These are phyloP conservation scores for Thamnophis elegans DNA, from an alignment of 2,797 vertebrate genomes.

Conservation along the genomic window DNA sequence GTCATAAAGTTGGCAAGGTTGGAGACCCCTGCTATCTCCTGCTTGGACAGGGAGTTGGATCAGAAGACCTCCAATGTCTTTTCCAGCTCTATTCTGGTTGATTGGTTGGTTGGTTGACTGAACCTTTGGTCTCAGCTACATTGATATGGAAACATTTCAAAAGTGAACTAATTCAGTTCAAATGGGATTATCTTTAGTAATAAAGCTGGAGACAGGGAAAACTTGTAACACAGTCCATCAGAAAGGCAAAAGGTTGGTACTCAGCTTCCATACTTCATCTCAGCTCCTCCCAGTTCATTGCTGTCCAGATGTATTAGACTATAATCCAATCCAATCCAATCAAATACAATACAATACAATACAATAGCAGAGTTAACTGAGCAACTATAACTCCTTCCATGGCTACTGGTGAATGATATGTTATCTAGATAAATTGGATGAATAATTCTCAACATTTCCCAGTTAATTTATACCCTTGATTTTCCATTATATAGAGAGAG, in stretches of 20 bases:
- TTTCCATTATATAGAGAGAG: not conserved
- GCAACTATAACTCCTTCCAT: not conserved
- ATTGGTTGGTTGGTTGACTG: not conserved
- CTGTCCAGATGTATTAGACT: not conserved
- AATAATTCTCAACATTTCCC: not conserved
- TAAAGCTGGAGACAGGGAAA: not conserved
- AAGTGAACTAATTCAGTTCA: not conserved
- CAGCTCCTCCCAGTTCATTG: not conserved
- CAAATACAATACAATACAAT: no score
- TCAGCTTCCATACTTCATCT: not conserved
- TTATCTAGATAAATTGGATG: not conserved
- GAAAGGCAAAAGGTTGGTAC: not conserved
- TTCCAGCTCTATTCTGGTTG: not conserved
- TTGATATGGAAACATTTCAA: not conserved
- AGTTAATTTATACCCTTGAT: not conserved
- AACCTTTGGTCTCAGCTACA: not conserved
- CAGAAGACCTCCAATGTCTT: not conserved
- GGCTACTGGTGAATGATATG: not conserved
- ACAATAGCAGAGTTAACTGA: no score
- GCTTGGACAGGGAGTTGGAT: no score
- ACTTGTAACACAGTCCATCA: not conserved
- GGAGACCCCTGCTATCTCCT: not conserved
- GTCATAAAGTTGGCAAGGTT: no score
- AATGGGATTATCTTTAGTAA: not conserved
- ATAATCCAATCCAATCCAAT: no score